These are phyloP conservation scores for Limnephilus rhombicus DNA, from an alignment of 2,888 invertebrate species.

Conservation along the genomic window DNA sequence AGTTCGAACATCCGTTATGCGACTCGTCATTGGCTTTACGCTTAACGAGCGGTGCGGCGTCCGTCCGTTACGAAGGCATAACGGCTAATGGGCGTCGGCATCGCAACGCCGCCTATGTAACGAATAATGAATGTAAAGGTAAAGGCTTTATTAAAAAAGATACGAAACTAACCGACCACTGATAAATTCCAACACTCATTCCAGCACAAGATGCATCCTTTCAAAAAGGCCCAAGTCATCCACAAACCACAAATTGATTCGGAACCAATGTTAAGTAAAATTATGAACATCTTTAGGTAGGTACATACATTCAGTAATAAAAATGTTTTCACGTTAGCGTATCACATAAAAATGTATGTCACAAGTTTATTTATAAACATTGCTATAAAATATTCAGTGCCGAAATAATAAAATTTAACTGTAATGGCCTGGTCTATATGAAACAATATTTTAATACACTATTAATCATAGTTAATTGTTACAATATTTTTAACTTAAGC, in stretches of 20 bases:
- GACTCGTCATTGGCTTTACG: background rate
- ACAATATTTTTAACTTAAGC: background rate
- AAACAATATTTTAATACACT: background rate
- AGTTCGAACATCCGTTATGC: background rate
- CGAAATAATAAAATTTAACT: background rate
- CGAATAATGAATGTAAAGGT: background rate
- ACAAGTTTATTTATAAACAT: background rate
- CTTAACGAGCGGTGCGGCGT: conserved; percentile 6
- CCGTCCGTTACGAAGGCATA: conserved; percentile 20
- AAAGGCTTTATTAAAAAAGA: background rate
- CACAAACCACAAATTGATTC: too few relatives aligned
- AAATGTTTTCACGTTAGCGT: background rate
- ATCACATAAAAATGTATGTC: background rate
- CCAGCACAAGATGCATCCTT: too few relatives aligned
- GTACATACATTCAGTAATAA: background rate
- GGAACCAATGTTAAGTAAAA: too few relatives aligned
- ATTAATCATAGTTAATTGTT: background rate
- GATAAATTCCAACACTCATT: too few relatives aligned
- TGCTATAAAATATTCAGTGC: background rate
- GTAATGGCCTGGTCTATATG: background rate
- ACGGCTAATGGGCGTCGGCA: background rate
- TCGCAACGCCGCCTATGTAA: background rate
- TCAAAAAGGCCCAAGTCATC: too few relatives aligned
- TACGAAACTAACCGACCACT: background rate
- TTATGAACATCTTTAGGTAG: too few relatives aligned